These are phyloP conservation scores for Nipponacmea schrenckii DNA, from an alignment of 2,888 invertebrate genomes.

Conservation along the genomic window DNA sequence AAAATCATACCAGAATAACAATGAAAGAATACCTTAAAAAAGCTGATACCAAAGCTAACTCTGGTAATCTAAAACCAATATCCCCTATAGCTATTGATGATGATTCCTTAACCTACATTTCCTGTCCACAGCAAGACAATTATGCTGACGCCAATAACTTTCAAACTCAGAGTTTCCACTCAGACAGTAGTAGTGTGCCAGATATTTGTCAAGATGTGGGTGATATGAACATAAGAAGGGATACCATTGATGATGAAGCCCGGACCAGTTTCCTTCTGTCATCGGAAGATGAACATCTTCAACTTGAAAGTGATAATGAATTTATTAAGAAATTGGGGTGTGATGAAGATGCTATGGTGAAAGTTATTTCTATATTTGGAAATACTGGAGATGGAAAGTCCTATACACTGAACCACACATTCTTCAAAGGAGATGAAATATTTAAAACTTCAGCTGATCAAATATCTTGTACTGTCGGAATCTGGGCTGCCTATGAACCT, in stretches of 20 bases:
- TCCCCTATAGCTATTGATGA: constrained; percentile 49
- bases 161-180: constrained; percentile 38
- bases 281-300: constrained; percentile 60
- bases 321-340: constrained; percentile 64
- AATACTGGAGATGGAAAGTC: constrained; percentile 88
- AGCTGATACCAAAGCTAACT: constrained; percentile 38
- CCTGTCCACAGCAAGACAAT: constrained; percentile 50
- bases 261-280: constrained; percentile 61
- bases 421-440: constrained; percentile 75
- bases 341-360: constrained; percentile 70
- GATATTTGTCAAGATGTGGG: constrained; percentile 41
- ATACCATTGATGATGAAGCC: constrained; percentile 37
- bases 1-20: constrained; percentile 35
- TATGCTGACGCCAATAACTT: constrained; percentile 15
- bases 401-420: constrained; percentile 80
- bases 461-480: constrained; percentile 80
- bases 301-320: constrained; percentile 62
- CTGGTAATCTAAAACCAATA: constrained; percentile 45
- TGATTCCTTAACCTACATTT: constrained; percentile 57
- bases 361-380: constrained; percentile 85
- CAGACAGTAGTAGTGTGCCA: constrained; percentile 46
- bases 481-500: constrained; percentile 81
- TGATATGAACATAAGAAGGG: constrained; percentile 40
- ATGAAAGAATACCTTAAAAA: constrained; percentile 35
- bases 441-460: constrained; percentile 78